Evolutionary conservation across 2,113 vertebrate species (phyloP), one percentile per base, ranked within the genome.

Genomic region (Elephas maximus): DNA sequence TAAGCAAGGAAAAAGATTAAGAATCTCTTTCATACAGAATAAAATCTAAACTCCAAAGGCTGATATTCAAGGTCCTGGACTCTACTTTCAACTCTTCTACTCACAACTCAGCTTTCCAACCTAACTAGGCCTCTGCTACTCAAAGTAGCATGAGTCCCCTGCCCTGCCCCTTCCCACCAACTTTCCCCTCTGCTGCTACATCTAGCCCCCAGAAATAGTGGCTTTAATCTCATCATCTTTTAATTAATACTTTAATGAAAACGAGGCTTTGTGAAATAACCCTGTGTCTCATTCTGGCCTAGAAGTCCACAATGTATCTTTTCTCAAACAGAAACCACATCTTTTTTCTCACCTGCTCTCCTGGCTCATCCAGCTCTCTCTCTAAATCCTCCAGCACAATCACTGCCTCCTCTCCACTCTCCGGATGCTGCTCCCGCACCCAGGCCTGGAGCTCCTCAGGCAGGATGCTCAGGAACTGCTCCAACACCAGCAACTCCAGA

Each of bases 341-440:
- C 45, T 53, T 10, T 44, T 8, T 94, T n/a, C 85, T 86, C 94
- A 95, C 79, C 94, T 91, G 85, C 5, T 90, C 26, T 37, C 53
- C 45, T 24, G 94, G 92, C 5, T 96, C 94, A 23, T 95, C 91
- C 24, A 57, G 53, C 53, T 57, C 53, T 57, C 53, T 57, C 53
- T 57, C 53, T 57, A 57, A 57, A 17, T 57, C 89, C 92, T 97
- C 97, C 67, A 95, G 60, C 63, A 91, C 88, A 11, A 89, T 81
- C 44, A 98, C 92, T 14, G 28, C 93, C 69, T 97, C 76, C 1
- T 98, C 95, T 41, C 92, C 89, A 6, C 73, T 97, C 60, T 94
- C 80, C 0, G 77, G 95, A 28, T 94, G 90, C 28, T 94, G 91
- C 37, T 88, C 90, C 33, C 14, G 62, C 37, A 97, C 89, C 96